Conservation (phyloP, 2,797 vertebrate species). For the Tarsius wallacei region DNA sequence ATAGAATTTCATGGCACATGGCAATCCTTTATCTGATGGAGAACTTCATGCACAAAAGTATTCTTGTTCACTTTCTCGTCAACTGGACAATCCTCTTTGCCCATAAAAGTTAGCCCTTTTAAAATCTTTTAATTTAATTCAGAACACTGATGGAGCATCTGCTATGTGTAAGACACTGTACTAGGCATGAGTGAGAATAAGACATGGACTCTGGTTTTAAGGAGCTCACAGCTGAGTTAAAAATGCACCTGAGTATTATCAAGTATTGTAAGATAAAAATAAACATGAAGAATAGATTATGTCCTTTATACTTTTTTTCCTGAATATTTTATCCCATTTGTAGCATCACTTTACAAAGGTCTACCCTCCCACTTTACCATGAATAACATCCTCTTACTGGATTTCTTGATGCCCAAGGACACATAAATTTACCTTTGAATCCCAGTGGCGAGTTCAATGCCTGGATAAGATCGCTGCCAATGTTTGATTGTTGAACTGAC, state of each 20-base stretch:
- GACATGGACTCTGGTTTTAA: constrained; percentile 1
- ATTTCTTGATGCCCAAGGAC: background rate
- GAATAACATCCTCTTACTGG: background rate
- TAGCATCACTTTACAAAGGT: background rate
- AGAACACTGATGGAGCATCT: background rate
- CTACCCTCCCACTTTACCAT: background rate
- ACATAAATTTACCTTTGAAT: background rate
- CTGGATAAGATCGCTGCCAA: background rate
- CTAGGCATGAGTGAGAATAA: background rate
- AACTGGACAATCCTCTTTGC: background rate
- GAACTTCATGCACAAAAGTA: background rate
- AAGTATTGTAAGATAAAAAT: constrained; percentile 49
- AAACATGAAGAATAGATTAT: background rate
- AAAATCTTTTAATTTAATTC: background rate
- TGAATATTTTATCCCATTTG: constrained; percentile 29
- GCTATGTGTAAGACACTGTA: background rate
- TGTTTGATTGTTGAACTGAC: constrained; percentile 12
- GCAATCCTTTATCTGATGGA: background rate
- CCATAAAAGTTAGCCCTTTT: background rate
- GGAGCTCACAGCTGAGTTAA: constrained; percentile 1
- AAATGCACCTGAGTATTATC: background rate
- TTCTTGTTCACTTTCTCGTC: constrained; percentile 24
- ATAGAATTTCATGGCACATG: background rate
- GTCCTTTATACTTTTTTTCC: constrained; percentile 34
- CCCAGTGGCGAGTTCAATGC: background rate